phyloP scores from a whole-genome alignment of 2,888 invertebrate species.

The Dicyrtoma fusca region DNA sequence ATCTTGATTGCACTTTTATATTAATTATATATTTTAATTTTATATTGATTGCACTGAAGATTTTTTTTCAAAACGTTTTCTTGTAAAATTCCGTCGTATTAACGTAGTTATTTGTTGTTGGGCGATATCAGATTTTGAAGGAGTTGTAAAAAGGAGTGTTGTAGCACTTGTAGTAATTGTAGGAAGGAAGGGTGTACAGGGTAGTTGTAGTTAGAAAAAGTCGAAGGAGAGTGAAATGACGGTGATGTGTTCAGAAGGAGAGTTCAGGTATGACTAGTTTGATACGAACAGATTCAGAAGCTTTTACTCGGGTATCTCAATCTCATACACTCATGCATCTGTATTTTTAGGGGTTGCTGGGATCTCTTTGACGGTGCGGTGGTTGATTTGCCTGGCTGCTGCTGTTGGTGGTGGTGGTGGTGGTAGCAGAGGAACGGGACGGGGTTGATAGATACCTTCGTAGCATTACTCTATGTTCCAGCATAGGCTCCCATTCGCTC shows the following conservation, averaged over 20 bases:
- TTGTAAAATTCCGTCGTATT: not conserved
- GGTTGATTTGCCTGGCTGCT: not conserved
- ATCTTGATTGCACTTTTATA: constrained; percentile 32
- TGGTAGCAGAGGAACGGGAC: constrained; percentile 15
- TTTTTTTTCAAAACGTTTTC: constrained; percentile 5
- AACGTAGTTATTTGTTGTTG: not conserved
- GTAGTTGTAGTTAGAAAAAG: constrained; percentile 8
- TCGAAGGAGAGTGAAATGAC: constrained; percentile 29
- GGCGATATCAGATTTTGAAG: not conserved
- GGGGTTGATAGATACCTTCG: not conserved
- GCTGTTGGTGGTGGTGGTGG: constrained; percentile 18
- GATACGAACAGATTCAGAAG: constrained; percentile 23
- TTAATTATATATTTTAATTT: constrained; percentile 14
- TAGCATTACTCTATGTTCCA: not conserved
- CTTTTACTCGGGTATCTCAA: constrained; percentile 23
- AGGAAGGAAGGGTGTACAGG: not conserved
- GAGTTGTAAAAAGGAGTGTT: not conserved
- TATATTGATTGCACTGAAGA: constrained; percentile 27
- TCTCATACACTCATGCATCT: not conserved
- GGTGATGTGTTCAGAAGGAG: constrained; percentile 35
- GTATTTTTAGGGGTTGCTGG: constrained; percentile 4
- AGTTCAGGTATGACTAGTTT: constrained; percentile 56
- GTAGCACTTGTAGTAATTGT: constrained; percentile 1
- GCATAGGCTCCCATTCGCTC: not conserved
- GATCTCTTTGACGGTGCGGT: not conserved